Conservation (phyloP, 2,888 invertebrate species). For the Clitarchus hookeri region DNA sequence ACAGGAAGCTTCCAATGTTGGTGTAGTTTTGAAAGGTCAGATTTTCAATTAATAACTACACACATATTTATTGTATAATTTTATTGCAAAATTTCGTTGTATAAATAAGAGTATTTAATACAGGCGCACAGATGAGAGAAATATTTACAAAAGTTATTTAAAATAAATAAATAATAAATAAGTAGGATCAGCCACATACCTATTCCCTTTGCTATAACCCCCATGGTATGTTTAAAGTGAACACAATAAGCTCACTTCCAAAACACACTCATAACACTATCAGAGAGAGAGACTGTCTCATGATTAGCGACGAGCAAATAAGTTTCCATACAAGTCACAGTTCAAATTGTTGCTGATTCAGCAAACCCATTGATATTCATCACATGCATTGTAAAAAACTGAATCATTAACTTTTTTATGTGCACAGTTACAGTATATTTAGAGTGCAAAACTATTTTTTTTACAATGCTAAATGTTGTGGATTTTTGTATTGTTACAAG, state of each 20-base stretch:
- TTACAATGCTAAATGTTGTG: not conserved
- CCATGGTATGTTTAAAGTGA: not conserved
- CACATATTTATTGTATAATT: conserved; percentile 11
- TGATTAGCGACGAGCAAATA: conserved; percentile 14
- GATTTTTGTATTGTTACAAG: no score
- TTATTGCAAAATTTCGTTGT: conserved; percentile 26
- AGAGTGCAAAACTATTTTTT: not conserved
- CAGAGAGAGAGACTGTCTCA: not conserved
- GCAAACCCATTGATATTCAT: not conserved
- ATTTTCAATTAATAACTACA: not conserved
- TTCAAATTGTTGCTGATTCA: conserved; percentile 9
- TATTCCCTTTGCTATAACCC: not conserved
- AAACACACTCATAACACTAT: conserved; percentile 5
- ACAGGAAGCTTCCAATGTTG: no score
- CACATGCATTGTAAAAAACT: not conserved
- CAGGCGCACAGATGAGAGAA: not conserved
- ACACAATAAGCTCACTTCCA: conserved; percentile 4
- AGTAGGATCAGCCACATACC: not conserved
- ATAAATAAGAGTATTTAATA: conserved; percentile 22
- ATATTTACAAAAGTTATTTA: conserved; percentile 4
- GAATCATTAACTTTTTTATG: not conserved
- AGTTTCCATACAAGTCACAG: not conserved
- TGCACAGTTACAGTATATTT: no score
- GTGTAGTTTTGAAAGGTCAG: no score
- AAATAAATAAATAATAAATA: conserved; percentile 26